Conservation (phyloP, 2,888 invertebrate genomes). For the Drosophila kanekoi region DNA sequence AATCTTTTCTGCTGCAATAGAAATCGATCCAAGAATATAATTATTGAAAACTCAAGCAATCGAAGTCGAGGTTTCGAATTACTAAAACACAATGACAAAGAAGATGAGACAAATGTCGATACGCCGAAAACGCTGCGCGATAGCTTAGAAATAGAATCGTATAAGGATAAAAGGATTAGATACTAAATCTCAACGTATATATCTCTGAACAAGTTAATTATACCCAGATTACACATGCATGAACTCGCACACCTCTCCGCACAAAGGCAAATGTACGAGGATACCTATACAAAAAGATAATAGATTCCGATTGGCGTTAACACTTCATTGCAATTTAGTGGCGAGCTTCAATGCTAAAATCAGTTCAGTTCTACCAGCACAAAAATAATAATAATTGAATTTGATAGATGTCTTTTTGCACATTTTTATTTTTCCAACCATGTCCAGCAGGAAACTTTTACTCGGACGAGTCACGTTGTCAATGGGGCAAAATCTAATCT, state of each 20-base stretch:
- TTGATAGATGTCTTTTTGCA: constrained; percentile 47
- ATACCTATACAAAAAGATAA: neutral
- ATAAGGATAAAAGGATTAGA: neutral
- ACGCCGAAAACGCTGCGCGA: neutral
- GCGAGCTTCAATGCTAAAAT: constrained; percentile 41
- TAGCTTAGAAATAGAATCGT: no score
- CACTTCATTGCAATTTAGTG: constrained; percentile 53
- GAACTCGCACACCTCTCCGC: neutral
- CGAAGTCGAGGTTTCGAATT: no score
- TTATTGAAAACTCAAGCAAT: no score
- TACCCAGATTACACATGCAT: neutral
- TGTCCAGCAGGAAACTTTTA: constrained; percentile 39
- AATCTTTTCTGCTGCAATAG: no score
- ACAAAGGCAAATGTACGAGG: neutral
- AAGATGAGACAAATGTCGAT: neutral
- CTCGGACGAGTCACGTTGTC: constrained; percentile 60
- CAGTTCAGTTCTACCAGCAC: constrained; percentile 42
- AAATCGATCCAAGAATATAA: no score
- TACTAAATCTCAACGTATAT: neutral
- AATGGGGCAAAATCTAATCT: constrained; percentile 67
- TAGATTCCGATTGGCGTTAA: constrained; percentile 26
- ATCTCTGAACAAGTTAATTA: neutral
- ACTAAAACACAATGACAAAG: no score
- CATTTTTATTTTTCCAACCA: constrained; percentile 13
- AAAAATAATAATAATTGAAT: constrained; percentile 79